Percentiles rank a stretch among this genome's conserved stretches.
phyloP scores from a whole-genome alignment of 2,888 invertebrate genomes.

The Ommatoiulus sabulosus region DNA sequence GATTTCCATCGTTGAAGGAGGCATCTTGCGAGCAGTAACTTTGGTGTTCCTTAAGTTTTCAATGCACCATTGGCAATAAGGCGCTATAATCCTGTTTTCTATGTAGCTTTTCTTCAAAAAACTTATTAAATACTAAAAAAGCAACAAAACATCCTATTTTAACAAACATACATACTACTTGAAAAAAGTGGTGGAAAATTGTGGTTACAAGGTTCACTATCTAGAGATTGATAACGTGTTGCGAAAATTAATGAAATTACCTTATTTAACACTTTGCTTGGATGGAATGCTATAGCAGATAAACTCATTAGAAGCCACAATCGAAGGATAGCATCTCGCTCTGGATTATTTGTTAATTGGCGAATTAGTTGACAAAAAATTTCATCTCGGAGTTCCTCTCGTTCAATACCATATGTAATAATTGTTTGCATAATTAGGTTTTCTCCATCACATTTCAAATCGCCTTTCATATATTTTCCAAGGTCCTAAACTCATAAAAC shows the following conservation, averaged over 20 bases:
- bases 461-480: constrained; percentile 89
- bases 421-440: constrained; percentile 85
- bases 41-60: constrained; percentile 92
- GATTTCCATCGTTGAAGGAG: constrained; percentile 93
- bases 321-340: constrained; percentile 82
- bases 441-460: constrained; percentile 85
- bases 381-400: constrained; percentile 92
- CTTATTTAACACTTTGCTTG: constrained; percentile 83
- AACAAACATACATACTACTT: neutral
- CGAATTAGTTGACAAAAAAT: constrained; percentile 89
- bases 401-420: constrained; percentile 86
- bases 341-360: constrained; percentile 90
- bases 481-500: constrained; percentile 75
- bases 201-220: neutral
- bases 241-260: constrained; percentile 64
- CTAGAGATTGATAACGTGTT: neutral
- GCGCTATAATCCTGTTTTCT: constrained; percentile 78
- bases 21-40: constrained; percentile 81
- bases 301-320: constrained; percentile 91
- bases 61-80: constrained; percentile 93
- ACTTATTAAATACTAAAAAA: constrained; percentile 77
- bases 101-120: constrained; percentile 78
- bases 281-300: constrained; percentile 92
- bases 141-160: constrained; percentile 18
- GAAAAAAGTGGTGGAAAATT: too few relatives aligned